Percentiles rank a stretch among this genome's conserved stretches.
These are phyloP conservation scores for Xanthorhoe spadicearia DNA, from an alignment of 2,888 invertebrate genomes.

Conservation along the genomic window DNA sequence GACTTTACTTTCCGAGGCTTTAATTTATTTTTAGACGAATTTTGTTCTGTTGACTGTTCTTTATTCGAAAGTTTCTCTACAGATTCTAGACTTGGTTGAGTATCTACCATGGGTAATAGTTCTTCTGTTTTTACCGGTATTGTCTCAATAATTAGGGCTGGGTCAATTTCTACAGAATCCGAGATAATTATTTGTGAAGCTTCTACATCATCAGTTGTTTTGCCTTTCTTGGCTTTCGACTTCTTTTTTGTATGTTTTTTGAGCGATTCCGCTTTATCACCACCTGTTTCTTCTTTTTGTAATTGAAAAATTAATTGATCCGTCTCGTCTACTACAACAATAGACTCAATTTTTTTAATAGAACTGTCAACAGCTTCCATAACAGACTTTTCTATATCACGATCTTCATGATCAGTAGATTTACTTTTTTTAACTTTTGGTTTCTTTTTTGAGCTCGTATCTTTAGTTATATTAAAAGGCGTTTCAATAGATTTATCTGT, in stretches of 20 bases:
- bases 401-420: conserved; percentile 16
- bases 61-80: background rate
- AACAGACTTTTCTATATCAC: conserved; percentile 1
- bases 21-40: conserved; percentile 3
- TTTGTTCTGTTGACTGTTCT: background rate
- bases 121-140: conserved; percentile 1
- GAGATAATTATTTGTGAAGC: background rate
- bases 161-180: background rate
- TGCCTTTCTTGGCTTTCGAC: conserved; percentile 6
- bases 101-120: background rate
- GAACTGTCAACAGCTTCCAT: conserved; percentile 8
- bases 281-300: background rate
- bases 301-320: background rate
- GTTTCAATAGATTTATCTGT: conserved; percentile 36
- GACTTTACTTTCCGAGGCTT: no score
- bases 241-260: conserved; percentile 13
- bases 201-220: conserved; percentile 4
- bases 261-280: background rate
- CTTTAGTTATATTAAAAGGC: conserved; percentile 49
- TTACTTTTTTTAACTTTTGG: conserved; percentile 15
- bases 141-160: background rate
- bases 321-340: background rate
- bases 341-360: background rate
- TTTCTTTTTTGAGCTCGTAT: conserved; percentile 29
- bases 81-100: conserved; percentile 1